Conservation (phyloP, 2,888 invertebrate species). For the Chydorus sphaericus region DNA sequence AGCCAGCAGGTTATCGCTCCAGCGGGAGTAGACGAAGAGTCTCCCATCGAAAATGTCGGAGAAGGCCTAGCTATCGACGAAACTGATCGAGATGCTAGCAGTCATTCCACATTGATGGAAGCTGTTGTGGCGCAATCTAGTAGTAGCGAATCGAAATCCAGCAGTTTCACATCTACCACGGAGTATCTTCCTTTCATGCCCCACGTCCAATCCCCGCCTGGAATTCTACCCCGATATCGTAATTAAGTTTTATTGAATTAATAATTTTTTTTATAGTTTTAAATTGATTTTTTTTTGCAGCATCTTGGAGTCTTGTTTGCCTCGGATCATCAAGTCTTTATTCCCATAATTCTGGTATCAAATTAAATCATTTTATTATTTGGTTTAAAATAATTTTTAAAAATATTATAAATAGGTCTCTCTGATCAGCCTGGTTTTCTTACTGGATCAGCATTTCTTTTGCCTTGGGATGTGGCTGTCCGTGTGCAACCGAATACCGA, state of each 20-base stretch:
- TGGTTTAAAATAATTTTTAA: too few relatives aligned
- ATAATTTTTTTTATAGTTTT: too few relatives aligned
- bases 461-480: slow-evolving; percentile 85
- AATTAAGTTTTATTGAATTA: too few relatives aligned
- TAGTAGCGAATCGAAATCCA: not conserved
- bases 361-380: too few relatives aligned
- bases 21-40: not conserved
- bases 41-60: not conserved
- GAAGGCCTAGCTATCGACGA: not conserved
- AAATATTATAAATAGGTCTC: too few relatives aligned
- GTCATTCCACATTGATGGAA: too few relatives aligned
- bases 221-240: slow-evolving; percentile 66
- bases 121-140: not conserved
- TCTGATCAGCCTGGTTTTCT: slow-evolving; percentile 85
- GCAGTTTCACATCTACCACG: not conserved
- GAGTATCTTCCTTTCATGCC: slow-evolving; percentile 82
- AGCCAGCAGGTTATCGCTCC: too few relatives aligned
- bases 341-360: slow-evolving; percentile 41
- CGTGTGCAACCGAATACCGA: slow-evolving; percentile 26
- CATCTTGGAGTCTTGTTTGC: slow-evolving; percentile 81
- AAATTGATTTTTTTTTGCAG: too few relatives aligned
- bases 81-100: too few relatives aligned
- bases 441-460: slow-evolving; percentile 70
- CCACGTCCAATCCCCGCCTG: slow-evolving; percentile 57
- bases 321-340: slow-evolving; percentile 81